Base-by-base conservation (phyloP, 1,140 invertebrate genomes). In the Telenomus remus region DNA sequence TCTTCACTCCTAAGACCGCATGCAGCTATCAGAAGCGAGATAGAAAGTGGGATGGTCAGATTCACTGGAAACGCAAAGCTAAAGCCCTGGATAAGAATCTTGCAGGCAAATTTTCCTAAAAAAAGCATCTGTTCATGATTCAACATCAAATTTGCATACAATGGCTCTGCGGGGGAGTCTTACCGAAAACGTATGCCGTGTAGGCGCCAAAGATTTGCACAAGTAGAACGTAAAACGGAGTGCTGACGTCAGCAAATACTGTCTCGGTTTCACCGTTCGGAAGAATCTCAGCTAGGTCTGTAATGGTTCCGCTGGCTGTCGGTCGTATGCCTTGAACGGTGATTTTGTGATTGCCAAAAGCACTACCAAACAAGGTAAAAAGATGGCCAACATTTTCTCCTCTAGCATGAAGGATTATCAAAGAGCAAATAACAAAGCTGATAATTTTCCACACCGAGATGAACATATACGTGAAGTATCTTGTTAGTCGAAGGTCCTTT, bases 51-150 rank as follows among this genome's bases (percentile, higher is more conserved):
- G 74, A 98, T 95, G 0, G 95, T 95, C 53, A 98, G 89, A 84
- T 95, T 97, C 0, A 98, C 93, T 0, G 97, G 97, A 74, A 98
- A 96, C 0, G 97, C 96, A 82, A 97, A 98, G 84, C 96, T 97
- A 89, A 98, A 97, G 27, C 95, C 95, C 88, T 98, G 97, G 61
- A 98, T 98, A 69, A 97, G 91, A 79, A 98, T 98, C 89, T 98
- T 98, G 89, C 97, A 98, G 12, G 97, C 95, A 80, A 97, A 98
- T 89, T 98, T 97, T 71, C 95, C 91, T 92, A 82, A 15, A 84
- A 83, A n/a, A n/a, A n/a, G n/a, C n/a, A n/a, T n/a, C n/a, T n/a
- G n/a, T n/a, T n/a, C n/a, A n/a, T n/a, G n/a, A n/a, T n/a, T n/a
- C n/a, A n/a, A n/a, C n/a, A 27, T 27, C 19, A 27, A 27, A 27